phyloP scores from a whole-genome alignment of 2,888 invertebrate genomes.

The Lycophotia porphyrea region DNA sequence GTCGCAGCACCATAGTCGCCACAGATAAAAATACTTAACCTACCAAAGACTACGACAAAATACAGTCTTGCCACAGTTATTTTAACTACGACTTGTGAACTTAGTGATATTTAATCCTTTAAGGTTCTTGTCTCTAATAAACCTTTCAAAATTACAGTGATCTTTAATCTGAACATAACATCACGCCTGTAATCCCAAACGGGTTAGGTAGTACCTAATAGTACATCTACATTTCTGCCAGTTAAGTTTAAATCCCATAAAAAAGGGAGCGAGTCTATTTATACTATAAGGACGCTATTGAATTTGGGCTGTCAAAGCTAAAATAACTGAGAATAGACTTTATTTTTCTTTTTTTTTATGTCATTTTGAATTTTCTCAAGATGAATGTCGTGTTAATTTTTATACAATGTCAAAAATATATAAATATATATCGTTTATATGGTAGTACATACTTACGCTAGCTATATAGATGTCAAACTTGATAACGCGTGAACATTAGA shows the following conservation, averaged over 20 bases:
- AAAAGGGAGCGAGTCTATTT: neutral
- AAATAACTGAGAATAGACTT: neutral
- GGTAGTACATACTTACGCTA: conserved; percentile 74
- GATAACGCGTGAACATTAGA: conserved; percentile 61
- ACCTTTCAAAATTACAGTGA: neutral
- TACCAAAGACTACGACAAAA: conserved; percentile 65
- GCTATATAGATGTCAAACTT: conserved; percentile 68
- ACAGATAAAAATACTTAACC: conserved; percentile 69
- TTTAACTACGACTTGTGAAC: neutral
- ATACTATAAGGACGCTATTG: neutral
- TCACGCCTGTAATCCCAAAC: neutral
- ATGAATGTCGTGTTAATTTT: conserved; percentile 62
- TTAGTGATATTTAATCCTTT: neutral
- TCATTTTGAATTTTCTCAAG: conserved; percentile 67
- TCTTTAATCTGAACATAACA: neutral
- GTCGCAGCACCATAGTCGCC: conserved; percentile 69
- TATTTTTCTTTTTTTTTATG: conserved; percentile 56
- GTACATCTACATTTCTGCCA: neutral
- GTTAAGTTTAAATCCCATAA: neutral
- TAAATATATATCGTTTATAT: conserved; percentile 67
- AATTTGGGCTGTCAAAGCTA: neutral
- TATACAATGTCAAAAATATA: conserved; percentile 72
- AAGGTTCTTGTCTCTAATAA: neutral
- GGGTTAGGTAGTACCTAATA: neutral
- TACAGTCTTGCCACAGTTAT: conserved; percentile 7